Percentiles rank a stretch among this genome's conserved stretches.
phyloP scores from a whole-genome alignment of 2,113 vertebrate species.

The Sander lucioperca region DNA sequence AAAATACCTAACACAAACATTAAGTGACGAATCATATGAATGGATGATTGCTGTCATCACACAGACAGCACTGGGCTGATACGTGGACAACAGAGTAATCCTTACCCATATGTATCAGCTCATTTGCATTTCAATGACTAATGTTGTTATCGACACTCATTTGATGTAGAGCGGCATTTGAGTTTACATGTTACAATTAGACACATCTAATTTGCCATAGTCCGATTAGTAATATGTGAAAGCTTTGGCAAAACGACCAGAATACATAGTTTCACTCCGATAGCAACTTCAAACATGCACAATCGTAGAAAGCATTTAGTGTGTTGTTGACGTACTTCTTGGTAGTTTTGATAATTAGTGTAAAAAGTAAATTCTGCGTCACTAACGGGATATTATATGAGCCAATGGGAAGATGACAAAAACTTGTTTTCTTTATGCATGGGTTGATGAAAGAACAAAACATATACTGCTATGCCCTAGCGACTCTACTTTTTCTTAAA shows the following conservation, averaged over 20 bases:
- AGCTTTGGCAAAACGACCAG: conserved; percentile 23
- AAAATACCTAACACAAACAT: conserved; percentile 50
- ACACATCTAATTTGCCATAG: conserved; percentile 24
- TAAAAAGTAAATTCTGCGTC: background rate
- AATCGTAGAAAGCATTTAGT: background rate
- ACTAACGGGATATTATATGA: background rate
- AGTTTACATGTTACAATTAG: conserved; percentile 32
- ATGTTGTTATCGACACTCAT: conserved; percentile 55
- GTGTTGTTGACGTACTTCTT: conserved; percentile 7
- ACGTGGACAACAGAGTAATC: conserved; percentile 40
- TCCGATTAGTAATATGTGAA: conserved; percentile 11
- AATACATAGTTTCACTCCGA: conserved; percentile 1
- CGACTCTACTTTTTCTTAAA: background rate
- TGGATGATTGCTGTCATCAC: conserved; percentile 64
- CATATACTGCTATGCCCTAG: background rate
- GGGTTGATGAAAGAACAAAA: background rate
- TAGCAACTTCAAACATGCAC: conserved; percentile 20
- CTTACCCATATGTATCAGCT: conserved; percentile 37
- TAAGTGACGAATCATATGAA: conserved; percentile 54
- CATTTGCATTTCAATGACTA: conserved; percentile 60
- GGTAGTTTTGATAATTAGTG: background rate
- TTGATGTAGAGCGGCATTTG: conserved; percentile 35
- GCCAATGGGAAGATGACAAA: background rate
- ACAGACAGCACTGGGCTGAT: conserved; percentile 33
- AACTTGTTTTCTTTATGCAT: background rate